These are phyloP conservation scores for Carassius auratus DNA, from an alignment of 2,113 vertebrate genomes.

Conservation along the genomic window DNA sequence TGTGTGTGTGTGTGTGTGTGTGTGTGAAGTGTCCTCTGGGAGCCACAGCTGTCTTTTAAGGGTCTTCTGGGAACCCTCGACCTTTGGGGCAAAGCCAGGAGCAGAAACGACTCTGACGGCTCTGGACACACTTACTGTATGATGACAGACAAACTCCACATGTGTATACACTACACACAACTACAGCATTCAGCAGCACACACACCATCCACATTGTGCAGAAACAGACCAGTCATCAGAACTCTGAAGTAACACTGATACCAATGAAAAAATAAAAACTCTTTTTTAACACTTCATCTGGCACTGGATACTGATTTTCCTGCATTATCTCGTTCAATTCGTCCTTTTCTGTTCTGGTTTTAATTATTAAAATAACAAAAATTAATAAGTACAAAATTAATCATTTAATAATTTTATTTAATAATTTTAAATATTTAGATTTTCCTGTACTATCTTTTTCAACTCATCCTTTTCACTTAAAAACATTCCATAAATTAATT, in stretches of 20 bases:
- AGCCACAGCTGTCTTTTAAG: conserved; percentile 14
- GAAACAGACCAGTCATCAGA: neutral
- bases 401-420: too few relatives aligned
- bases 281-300: too few relatives aligned
- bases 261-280: too few relatives aligned
- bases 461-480: too few relatives aligned
- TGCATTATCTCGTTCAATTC: too few relatives aligned
- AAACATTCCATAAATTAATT: too few relatives aligned
- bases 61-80: conserved; percentile 7
- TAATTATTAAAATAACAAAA: too few relatives aligned
- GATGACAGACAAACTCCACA: neutral
- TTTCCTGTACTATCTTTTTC: too few relatives aligned
- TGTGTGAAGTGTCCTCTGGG: conserved; percentile 2
- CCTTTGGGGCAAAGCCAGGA: conserved; percentile 1
- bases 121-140: neutral
- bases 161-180: neutral
- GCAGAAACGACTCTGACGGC: neutral
- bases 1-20: conserved; percentile 5
- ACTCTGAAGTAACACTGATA: neutral
- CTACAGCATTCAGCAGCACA: neutral
- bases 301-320: too few relatives aligned
- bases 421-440: too few relatives aligned
- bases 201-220: neutral
- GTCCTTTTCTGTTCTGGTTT: too few relatives aligned
- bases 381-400: too few relatives aligned